Percentiles rank a stretch among this genome's conserved stretches.
phyloP scores from a whole-genome alignment of 2,888 invertebrate genomes.

The Acleris holmiana region DNA sequence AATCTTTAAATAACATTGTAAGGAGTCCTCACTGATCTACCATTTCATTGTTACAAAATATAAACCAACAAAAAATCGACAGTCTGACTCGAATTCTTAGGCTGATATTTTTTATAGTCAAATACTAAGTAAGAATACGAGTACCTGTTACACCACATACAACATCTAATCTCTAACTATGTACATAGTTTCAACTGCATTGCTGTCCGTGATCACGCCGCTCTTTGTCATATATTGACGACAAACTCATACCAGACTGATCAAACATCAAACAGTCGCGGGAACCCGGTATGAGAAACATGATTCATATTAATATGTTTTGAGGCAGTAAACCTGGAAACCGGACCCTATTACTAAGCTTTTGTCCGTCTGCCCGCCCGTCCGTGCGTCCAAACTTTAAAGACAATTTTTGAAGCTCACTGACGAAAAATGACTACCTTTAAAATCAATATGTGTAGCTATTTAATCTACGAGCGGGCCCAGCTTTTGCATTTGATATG shows the following conservation, averaged over 20 bases:
- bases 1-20: no score
- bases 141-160: conserved; percentile 8
- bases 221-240: conserved; percentile 30
- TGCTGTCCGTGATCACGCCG: conserved; percentile 26
- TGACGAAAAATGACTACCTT: no score
- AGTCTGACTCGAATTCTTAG: no score
- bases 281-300: not conserved
- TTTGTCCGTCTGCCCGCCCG: not conserved
- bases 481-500: no score
- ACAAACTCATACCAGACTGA: conserved; percentile 18
- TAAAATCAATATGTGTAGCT: no score
- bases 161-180: conserved; percentile 12
- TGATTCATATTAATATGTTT: not conserved
- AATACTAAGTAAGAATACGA: not conserved
- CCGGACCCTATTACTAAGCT: not conserved
- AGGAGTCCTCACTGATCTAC: no score
- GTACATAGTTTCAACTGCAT: conserved; percentile 27
- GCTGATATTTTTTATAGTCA: not conserved
- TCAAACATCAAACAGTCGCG: not conserved
- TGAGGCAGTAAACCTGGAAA: not conserved
- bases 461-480: no score
- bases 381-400: not conserved
- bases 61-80: no score
- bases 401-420: no score
- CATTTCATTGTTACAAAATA: no score